Percentiles rank a stretch among this genome's conserved stretches.
These are phyloP conservation scores for Brassicogethes aeneus DNA, from an alignment of 2,888 invertebrate species.

Conservation along the genomic window DNA sequence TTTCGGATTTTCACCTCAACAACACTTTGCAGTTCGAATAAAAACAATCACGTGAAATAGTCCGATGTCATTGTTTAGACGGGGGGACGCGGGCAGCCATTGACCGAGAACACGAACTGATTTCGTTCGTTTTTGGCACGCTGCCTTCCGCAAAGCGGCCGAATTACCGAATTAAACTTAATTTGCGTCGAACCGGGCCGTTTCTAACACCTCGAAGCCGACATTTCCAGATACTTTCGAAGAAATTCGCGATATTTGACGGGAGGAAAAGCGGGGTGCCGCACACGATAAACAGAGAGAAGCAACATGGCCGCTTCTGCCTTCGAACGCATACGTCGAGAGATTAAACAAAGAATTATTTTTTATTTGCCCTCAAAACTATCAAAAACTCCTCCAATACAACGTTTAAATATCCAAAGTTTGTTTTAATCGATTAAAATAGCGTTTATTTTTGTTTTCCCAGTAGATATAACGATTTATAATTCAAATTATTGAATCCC, in stretches of 20 bases:
- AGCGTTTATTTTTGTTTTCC: too few species aligned
- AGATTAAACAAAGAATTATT: slow-evolving; percentile 19
- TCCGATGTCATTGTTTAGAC: slow-evolving; percentile 56
- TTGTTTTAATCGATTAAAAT: too few species aligned
- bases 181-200: too few species aligned
- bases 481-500: slow-evolving; percentile 10
- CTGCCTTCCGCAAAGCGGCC: not conserved
- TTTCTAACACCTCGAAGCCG: too few species aligned
- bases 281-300: slow-evolving; percentile 41
- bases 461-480: too few species aligned
- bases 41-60: slow-evolving; percentile 39
- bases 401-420: too few species aligned
- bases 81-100: slow-evolving; percentile 41
- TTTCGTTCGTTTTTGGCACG: slow-evolving; percentile 5
- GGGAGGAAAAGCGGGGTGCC: slow-evolving; percentile 38
- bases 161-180: too few species aligned
- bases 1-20: slow-evolving; percentile 7
- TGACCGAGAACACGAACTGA: slow-evolving; percentile 7
- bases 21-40: slow-evolving; percentile 17
- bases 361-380: slow-evolving; percentile 3
- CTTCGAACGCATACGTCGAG: slow-evolving; percentile 19
- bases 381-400: too few species aligned
- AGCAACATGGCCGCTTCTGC: slow-evolving; percentile 37
- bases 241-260: slow-evolving; percentile 22
- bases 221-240: too few species aligned